phyloP scores from a whole-genome alignment of 1,140 invertebrate genomes.

The Ceratina japonica region DNA sequence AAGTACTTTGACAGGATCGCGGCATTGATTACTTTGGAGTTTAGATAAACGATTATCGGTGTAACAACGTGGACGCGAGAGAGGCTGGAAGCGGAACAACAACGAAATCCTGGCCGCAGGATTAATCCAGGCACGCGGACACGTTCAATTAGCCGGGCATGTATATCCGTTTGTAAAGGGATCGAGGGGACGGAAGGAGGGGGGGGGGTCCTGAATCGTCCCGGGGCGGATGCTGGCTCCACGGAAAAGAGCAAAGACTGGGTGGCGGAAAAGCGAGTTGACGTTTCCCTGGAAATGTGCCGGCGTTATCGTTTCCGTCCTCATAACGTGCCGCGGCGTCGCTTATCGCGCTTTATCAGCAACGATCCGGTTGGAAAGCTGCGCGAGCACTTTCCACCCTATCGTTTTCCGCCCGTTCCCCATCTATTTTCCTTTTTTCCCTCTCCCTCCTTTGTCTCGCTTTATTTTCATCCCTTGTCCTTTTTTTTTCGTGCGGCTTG shows the following conservation, averaged over 20 bases:
- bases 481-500: neutral
- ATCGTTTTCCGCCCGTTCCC: neutral
- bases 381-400: slow-evolving; percentile 12
- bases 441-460: neutral
- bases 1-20: too few relatives aligned
- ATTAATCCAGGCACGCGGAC: slow-evolving; percentile 29
- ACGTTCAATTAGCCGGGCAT: slow-evolving; percentile 38
- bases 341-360: slow-evolving; percentile 4
- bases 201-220: neutral
- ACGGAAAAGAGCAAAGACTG: slow-evolving; percentile 37
- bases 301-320: slow-evolving; percentile 43
- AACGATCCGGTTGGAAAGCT: slow-evolving; percentile 46
- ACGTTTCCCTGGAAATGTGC: slow-evolving; percentile 33
- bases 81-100: neutral
- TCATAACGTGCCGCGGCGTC: slow-evolving; percentile 19
- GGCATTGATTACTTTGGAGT: too few relatives aligned
- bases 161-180: slow-evolving; percentile 8
- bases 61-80: neutral
- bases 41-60: too few relatives aligned
- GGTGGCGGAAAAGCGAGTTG: slow-evolving; percentile 35
- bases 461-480: neutral
- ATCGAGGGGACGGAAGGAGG: neutral
- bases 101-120: slow-evolving; percentile 16
- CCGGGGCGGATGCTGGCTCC: neutral
- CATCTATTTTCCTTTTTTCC: neutral